Evolutionary conservation across 2,888 invertebrate genomes (phyloP), one percentile per base, ranked within the genome.

Genomic region (Agrochola circellaris): DNA sequence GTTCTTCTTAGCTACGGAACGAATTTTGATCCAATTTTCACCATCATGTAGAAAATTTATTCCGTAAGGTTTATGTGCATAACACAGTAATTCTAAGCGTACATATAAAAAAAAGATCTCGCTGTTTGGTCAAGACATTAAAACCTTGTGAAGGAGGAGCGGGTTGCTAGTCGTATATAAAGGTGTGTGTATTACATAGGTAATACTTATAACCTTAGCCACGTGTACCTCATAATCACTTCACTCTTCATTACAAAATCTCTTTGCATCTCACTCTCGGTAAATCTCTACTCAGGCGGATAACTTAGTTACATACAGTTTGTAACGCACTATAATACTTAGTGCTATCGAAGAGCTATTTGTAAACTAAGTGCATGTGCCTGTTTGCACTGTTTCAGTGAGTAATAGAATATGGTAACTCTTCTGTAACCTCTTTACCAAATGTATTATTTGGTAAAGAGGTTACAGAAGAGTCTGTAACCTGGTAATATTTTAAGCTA

Each of bases 211-310:
- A 17, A 17, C 8, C 17, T 0, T 17, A 4, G 30, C 7, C 23
- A n/a, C n/a, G 23, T 8, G 56, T 9, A 30, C 17, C 9, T 38
- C 15, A 34, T 42, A n/a, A 34, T 20, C 48, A 45, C 54, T 51
- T 42, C 6, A 30, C 26, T n/a, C 11, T 48, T 58, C 30, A 51
- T 79, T 73, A 73, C 15, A 38, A n/a, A 78, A 51, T 73, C 73
- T 58, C 26, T 78, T 38, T 79, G 56, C 7, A 9, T 38, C 15
- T 70, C 20, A 15, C 15, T n/a, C 20, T 34, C 15, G 5, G 58
- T 26, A 51, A n/a, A 64, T 30, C 30, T 7, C 9, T 48, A 8
- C 51, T 51, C n/a, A 23, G 6, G n/a, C 3, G 30, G 26, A 42
- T 80, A 56, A 79, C 38, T 79, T 26, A 62, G 54, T 30, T 38